phyloP scores from a whole-genome alignment of 92 coral and sea anemone species.

The Siderastrea radians region DNA sequence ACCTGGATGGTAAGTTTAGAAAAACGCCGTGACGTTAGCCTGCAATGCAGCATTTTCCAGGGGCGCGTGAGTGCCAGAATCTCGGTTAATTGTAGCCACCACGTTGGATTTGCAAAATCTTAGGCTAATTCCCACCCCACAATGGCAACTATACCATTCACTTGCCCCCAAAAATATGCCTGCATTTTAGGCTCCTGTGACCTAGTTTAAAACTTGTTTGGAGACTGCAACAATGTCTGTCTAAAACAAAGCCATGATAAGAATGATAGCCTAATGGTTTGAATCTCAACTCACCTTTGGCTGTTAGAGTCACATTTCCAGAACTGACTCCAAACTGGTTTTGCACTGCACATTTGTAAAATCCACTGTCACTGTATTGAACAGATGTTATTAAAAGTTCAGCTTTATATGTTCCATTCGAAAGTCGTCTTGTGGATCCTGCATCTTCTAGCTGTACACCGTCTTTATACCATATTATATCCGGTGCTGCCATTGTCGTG shows the following conservation, averaged over 20 bases:
- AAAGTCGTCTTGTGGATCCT: neutral
- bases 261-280: neutral
- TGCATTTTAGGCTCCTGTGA: no score
- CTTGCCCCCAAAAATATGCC: no score
- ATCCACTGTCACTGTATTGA: conserved; percentile 60
- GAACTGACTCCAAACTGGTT: conserved; percentile 64
- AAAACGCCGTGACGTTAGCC: no score
- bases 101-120: no score
- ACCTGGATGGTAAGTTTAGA: conserved; percentile 51
- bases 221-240: no score
- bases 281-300: conserved; percentile 48
- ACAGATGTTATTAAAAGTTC: conserved; percentile 25
- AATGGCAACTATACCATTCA: no score
- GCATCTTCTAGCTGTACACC: conserved; percentile 14
- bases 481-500: conserved; percentile 51
- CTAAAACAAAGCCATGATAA: no score
- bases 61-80: no score
- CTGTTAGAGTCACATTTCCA: conserved; percentile 44
- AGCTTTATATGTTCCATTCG: conserved; percentile 45
- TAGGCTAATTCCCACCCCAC: no score
- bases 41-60: no score
- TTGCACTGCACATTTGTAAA: conserved; percentile 56
- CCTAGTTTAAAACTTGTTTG: neutral
- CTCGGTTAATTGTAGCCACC: no score
- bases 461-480: conserved; percentile 73